Conservation (phyloP, 53 echinoderm and acorn worm genomes). For the Henricia sp. region DNA sequence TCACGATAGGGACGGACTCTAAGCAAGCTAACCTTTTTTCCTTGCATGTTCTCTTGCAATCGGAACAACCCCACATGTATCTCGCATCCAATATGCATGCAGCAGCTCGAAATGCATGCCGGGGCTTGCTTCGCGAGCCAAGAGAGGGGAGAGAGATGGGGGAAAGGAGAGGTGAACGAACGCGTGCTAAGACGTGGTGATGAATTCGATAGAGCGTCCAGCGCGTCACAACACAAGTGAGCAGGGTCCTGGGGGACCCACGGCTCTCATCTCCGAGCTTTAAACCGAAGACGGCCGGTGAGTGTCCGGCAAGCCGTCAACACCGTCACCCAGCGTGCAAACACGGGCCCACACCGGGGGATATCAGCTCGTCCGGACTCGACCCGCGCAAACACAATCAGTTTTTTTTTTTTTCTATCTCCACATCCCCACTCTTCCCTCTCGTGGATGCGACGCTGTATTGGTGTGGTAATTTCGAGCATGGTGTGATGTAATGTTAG, state of each 20-base stretch:
- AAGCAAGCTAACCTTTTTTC: background rate
- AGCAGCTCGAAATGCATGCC: conserved; percentile 1
- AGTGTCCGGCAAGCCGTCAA: conserved; percentile 54
- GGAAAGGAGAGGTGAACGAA: conserved; percentile 49
- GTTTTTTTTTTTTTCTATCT: conserved; percentile 12
- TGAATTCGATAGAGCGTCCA: conserved; percentile 61
- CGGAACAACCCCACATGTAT: background rate
- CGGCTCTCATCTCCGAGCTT: conserved; percentile 41
- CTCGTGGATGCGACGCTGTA: background rate
- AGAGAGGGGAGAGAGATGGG: background rate
- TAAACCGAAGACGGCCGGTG: conserved; percentile 50
- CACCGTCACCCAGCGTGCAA: conserved; percentile 57
- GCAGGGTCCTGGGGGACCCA: conserved; percentile 36
- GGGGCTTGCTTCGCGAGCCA: background rate
- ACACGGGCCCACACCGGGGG: conserved; percentile 45
- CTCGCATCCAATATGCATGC: conserved; percentile 53
- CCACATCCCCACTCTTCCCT: too few relatives aligned
- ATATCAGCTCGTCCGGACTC: conserved; percentile 28
- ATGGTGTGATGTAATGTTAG: conserved; percentile 58
- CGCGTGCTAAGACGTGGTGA: conserved; percentile 58
- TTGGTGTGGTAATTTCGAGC: conserved; percentile 28
- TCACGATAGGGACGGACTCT: background rate
- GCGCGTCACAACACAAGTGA: conserved; percentile 58
- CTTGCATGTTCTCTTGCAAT: conserved; percentile 1
- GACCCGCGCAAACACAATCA: conserved; percentile 43